Percentiles rank a stretch among this genome's conserved stretches.
Conservation (phyloP, 2,797 vertebrate species). For the Darevskia nairensis region DNA sequence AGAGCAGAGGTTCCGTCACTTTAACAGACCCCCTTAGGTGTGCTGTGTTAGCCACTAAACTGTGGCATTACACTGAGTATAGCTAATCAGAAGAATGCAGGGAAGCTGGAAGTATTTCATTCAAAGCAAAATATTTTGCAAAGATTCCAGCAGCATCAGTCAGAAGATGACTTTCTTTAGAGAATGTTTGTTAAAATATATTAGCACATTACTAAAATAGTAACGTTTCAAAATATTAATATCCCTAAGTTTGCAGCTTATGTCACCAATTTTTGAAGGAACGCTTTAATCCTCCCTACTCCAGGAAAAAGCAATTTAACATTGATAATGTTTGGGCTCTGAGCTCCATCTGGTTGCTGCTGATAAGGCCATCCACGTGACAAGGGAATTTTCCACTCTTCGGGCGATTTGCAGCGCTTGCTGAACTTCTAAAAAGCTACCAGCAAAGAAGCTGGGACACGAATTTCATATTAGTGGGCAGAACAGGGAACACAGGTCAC, state of each 20-base stretch:
- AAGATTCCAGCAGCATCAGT: constrained; percentile 52
- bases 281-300: constrained; percentile 89
- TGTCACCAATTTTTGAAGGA: constrained; percentile 82
- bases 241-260: constrained; percentile 82
- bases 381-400: constrained; percentile 97
- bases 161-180: constrained; percentile 57
- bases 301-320: constrained; percentile 89
- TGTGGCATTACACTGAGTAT: constrained; percentile 25
- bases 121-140: constrained; percentile 66
- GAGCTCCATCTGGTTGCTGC: constrained; percentile 95
- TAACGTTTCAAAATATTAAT: constrained; percentile 80
- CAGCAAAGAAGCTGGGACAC: constrained; percentile 84
- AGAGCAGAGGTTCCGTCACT: background rate
- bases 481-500: constrained; percentile 73
- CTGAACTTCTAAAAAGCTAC: constrained; percentile 93
- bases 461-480: constrained; percentile 77
- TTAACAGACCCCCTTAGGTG: background rate
- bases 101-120: constrained; percentile 44
- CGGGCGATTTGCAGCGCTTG: constrained; percentile 91
- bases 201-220: constrained; percentile 78
- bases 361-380: constrained; percentile 95
- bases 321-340: constrained; percentile 90
- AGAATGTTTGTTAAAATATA: constrained; percentile 66
- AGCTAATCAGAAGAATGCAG: constrained; percentile 39
- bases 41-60: background rate